Base-by-base conservation (phyloP, 2,113 vertebrate genomes). In the Gobio gobio region DNA sequence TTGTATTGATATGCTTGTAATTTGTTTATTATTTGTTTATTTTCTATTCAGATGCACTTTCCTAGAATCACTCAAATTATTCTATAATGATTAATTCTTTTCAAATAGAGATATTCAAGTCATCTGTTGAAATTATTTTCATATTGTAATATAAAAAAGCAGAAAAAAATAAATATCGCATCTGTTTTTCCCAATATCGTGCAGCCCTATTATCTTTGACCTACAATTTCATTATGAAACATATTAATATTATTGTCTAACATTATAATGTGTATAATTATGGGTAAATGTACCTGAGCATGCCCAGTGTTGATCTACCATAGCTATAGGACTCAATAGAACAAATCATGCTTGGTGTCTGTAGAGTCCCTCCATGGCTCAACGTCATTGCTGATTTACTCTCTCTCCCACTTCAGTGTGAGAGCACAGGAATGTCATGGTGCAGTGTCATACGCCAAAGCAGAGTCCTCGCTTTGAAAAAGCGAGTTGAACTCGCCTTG, bases 391-490 rank as follows among this genome's bases (percentile, higher is more conserved):
- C 72, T 84, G 83, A 84, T 85, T 88, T 88, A 85, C 84, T 56
- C 79, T 85, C 74, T 89, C 54, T 88, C 45, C 83, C 87, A 88
- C 85, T 59, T 83, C 82, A 78, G 76, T 88, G 89, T 83, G 85
- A 90, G 81, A 20, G 45, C n/a, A 8, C 70, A 87, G 82, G 85
- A 90, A 90, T 88, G 85, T 88, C 70, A 66, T 87, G 43, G 18
- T 85, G n/a, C 72, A 16, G 85, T 86, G 85, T 83, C 87, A 89
- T 79, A 83, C 73, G 10, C 33, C 54, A 78, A 40, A 56, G 64
- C 68, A 82, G 72, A 61, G 70, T 78, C 49, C 63, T 64, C 5
- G 5, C 76, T 88, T 68, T 66, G 54, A 87, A 78, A 87, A 86
- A 81, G 83, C 56, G 36, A 56, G 80, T 49, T 68, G 63, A 68